A percentile compares a stretch with the other conserved stretches of the same genome.
Conservation (phyloP, 2,888 invertebrate species). For the Orgyia antiqua region DNA sequence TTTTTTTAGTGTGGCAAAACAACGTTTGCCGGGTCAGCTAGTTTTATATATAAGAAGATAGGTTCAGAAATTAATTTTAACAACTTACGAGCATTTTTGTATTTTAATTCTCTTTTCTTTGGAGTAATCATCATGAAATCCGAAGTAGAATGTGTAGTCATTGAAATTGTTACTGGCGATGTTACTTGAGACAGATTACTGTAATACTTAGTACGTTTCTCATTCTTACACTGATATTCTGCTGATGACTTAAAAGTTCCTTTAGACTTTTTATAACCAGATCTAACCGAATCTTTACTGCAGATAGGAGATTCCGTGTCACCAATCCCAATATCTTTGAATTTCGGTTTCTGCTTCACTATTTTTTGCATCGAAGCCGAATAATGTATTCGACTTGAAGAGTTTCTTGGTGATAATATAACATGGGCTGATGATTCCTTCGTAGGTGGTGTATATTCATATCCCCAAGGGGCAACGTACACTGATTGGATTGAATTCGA, state of each 20-base stretch:
- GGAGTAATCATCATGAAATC: not conserved
- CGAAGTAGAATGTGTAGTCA: not conserved
- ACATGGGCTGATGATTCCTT: not conserved
- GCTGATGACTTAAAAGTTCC: too few species aligned
- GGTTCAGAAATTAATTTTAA: not conserved
- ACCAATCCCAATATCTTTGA: not conserved
- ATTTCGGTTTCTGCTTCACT: too few species aligned
- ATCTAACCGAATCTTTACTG: too few species aligned
- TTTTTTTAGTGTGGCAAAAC: too few species aligned
- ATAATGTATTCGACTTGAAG: too few species aligned
- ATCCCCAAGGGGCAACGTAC: not conserved
- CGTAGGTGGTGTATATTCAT: not conserved
- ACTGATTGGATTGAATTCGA: not conserved
- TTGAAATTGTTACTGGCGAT: not conserved
- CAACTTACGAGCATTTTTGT: constrained; percentile 1
- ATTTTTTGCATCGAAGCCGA: too few species aligned
- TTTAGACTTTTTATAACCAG: too few species aligned
- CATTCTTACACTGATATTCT: too few species aligned
- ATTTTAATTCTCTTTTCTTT: not conserved
- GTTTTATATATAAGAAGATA: not conserved
- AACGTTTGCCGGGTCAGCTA: too few species aligned
- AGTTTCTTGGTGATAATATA: too few species aligned
- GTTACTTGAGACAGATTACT: not conserved
- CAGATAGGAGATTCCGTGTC: not conserved
- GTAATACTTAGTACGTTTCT: not conserved